Evolutionary conservation across 1,140 invertebrate species (phyloP).

Genomic region (Ooceraea biroi): DNA sequence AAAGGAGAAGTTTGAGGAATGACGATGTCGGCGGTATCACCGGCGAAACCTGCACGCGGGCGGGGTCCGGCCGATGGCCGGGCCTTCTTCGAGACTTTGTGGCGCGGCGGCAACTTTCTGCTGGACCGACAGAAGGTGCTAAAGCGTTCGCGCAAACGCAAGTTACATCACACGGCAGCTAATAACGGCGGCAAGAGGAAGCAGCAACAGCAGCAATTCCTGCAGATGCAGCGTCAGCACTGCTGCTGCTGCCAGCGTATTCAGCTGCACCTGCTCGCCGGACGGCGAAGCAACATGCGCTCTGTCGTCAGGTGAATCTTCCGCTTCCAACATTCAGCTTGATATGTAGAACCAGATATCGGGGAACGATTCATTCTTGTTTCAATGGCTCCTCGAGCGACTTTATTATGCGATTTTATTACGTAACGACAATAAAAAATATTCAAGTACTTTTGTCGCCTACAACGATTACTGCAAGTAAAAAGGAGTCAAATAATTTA

Average conservation of each 20-base stretch:
- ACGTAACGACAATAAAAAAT: background rate
- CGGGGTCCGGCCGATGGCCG: constrained; percentile 83
- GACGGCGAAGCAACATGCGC: constrained; percentile 81
- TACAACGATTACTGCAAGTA: too few relatives aligned
- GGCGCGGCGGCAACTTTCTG: constrained; percentile 82
- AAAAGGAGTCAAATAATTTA: background rate
- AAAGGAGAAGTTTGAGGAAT: constrained; percentile 58
- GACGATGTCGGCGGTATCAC: constrained; percentile 76
- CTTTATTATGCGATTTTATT: background rate
- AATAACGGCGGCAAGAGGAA: constrained; percentile 68
- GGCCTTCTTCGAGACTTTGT: constrained; percentile 83
- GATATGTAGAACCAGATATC: background rate
- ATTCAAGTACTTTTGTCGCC: background rate
- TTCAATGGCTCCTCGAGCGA: background rate
- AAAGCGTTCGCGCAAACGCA: constrained; percentile 81
- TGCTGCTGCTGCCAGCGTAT: constrained; percentile 84
- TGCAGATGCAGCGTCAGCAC: constrained; percentile 78
- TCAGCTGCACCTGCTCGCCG: constrained; percentile 83
- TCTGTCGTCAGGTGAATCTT: constrained; percentile 84
- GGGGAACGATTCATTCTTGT: background rate
- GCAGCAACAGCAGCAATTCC: constrained; percentile 56
- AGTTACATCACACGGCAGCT: constrained; percentile 75
- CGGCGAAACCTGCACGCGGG: constrained; percentile 79
- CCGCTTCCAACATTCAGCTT: background rate
- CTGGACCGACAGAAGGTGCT: constrained; percentile 81